Evolutionary conservation across 2,113 vertebrate genomes (phyloP).

Genomic region (Heterochromis multidens): DNA sequence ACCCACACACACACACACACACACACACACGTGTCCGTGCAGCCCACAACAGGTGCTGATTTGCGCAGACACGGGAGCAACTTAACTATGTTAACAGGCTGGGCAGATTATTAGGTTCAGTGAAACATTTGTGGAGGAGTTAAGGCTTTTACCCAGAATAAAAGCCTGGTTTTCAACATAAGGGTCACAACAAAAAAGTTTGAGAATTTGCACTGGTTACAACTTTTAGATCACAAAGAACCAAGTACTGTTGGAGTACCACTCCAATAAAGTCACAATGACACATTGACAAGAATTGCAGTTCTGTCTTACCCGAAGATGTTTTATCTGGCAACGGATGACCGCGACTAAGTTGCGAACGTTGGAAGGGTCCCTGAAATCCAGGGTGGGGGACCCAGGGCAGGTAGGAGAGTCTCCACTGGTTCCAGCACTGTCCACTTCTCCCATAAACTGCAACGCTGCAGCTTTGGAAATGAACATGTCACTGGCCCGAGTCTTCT

Average conservation of each 20-base stretch:
- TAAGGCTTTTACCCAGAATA: not conserved
- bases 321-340: conserved; percentile 82
- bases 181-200: not conserved
- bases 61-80: conserved; percentile 16
- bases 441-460: conserved; percentile 61
- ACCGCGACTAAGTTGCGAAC: conserved; percentile 78
- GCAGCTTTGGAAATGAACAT: conserved; percentile 68
- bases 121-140: not conserved
- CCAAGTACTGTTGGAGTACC: not conserved
- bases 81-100: conserved; percentile 27
- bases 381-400: conserved; percentile 75
- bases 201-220: not conserved
- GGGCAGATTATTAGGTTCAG: conserved; percentile 23
- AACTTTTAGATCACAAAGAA: not conserved
- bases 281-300: not conserved
- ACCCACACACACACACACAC: conserved; percentile 20
- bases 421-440: conserved; percentile 58
- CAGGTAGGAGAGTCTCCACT: conserved; percentile 67
- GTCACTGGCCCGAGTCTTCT: conserved; percentile 71
- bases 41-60: conserved; percentile 6
- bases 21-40: conserved; percentile 26
- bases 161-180: not conserved
- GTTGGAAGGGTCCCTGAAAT: conserved; percentile 81
- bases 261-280: not conserved
- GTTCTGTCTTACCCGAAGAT: conserved; percentile 74